Evolutionary conservation across 2,797 vertebrate genomes (phyloP), one percentile per base, ranked within the genome.

Genomic region (Lacerta agilis): DNA sequence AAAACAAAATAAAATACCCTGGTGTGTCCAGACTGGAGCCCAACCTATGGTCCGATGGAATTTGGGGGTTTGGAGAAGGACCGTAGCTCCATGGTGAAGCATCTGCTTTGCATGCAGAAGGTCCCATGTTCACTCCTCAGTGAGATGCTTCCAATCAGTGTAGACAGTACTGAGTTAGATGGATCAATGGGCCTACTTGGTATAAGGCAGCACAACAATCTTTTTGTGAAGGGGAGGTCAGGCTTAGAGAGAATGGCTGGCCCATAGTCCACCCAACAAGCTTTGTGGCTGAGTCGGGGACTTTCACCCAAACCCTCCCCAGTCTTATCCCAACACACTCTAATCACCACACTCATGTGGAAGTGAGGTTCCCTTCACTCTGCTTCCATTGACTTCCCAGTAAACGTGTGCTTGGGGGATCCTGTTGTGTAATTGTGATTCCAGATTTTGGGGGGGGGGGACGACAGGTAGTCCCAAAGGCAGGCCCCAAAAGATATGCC

Each of bases 371-470:
- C 27, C 8, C 8, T 45, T n/a, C 36, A 1, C n/a, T 38, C 25
- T 23, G 0, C 23, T 41, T 17, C 36, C 2, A 9, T 33, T 36
- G 8, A 25, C 11, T 64, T 66, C 71, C 78, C 5, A 18, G 38
- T 3, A 18, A n/a, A 49, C 25, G 77, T 15, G 15, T 5, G 2
- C 29, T 17, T 17, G 7, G 27, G 23, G 55, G n/a, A 36, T 64
- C 29, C 0, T 13, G 29, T 36, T 20, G 11, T 45, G 15, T 25
- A 29, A 80, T 75, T 66, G 80, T 18, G 38, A 49, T 67, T 49
- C 79, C 94, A 94, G 94, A 93, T 91, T 93, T 94, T 83, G 27
- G 86, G 91, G 90, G 93, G 78, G 45, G 45, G n/a, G 66, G 58
- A 61, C 55, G 83, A 15, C 79, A 79, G 79, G 87, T 25, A 61